Base-by-base conservation (phyloP, 2,113 vertebrate genomes). In the Setophaga coronata region DNA sequence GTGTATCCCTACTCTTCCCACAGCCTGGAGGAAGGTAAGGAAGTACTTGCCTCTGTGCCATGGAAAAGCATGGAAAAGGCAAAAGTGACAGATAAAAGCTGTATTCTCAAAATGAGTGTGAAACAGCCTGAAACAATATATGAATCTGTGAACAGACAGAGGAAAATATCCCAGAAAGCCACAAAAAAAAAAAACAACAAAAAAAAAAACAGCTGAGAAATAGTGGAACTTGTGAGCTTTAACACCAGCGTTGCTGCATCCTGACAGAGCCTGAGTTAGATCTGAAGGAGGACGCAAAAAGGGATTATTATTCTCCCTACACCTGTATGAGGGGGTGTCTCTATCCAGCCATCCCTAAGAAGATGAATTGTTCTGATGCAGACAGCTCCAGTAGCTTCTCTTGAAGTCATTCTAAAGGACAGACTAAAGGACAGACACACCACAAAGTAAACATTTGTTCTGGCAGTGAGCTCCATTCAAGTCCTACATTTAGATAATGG, bases 271-370 rank as follows among this genome's bases (percentile, higher is more conserved):
- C 15, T 19, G 45, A 36, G 25, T 82, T 69, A 58, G 58, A 61
- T 14, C 31, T 50, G 36, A 57, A 42, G n/a, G 40, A 92, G 45
- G 36, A 36, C 25, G 15, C 33, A n/a, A 12, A 36, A 80, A 60
- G 38, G 43, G 24, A 18, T 79, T 25, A 36, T 71, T 34, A 10
- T 80, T 60, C 31, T 72, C 45, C 24, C 6, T 92, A 11, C 18
- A 47, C 24, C 42, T 57, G 2, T 48, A 2, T 18, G 14, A 31
- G 18, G 10, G 17, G 3, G 3, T 69, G 16, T 38, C 18, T 56
- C 76, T 85, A 42, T 67, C 24, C 19, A 80, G 48, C 19, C 28
- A 12, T 14, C 25, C 1, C 2, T 62, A 29, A 0, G 0, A 56
- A 51, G 48, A 51, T n/a, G 20, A 74, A 23, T 9, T 19, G 10